Base-by-base conservation (phyloP, 2,888 invertebrate genomes). In the Yponomeuta evonymella region DNA sequence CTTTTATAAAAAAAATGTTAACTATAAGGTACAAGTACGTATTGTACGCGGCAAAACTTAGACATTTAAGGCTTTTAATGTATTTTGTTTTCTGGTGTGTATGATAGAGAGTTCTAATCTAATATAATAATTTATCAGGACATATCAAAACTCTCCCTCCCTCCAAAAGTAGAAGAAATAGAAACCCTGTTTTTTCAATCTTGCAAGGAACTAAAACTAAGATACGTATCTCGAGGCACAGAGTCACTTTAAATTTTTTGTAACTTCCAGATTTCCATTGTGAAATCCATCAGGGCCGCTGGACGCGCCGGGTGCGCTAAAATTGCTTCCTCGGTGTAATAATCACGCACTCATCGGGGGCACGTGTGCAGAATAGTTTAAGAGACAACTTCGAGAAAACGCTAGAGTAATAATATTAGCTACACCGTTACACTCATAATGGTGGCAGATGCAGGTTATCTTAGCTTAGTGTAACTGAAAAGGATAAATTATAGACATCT, bases 311-410 rank as follows among this genome's bases (percentile, higher is more conserved):
- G 29, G 23, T 29, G 51, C 51, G 48, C 33, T 69, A 69, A 76
- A 78, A 79, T 77, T 78, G 76, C 76, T 77, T 75, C 73, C 73
- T 74, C 72, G 72, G 73, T 71, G 76, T 75, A 81, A 81, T 81
- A 82, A 79, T 78, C 78, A 78, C 75, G 77, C 76, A 75, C 74
- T 67, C 64, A 74, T 70, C 69, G 72, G 72, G 71, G 73, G 73
- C 81, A 76, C 78, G 79, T 81, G 83, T 76, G 78, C 73, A 71
- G 75, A 79, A 81, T 78, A 76, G 77, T 51, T 43, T n/a, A 11
- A 69, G 51, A 10, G 48, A 15, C 10, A n/a, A 48, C 68, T 69
- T 69, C n/a, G 48, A 58, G 51, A 69, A 67, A 67, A 69, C 58
- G 67, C 69, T 65, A 66, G 68, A 72, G 48, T 73, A 73, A 74